These are phyloP conservation scores for Schlechtendalia chinensis DNA, from an alignment of 1,140 invertebrate genomes.

Conservation along the genomic window DNA sequence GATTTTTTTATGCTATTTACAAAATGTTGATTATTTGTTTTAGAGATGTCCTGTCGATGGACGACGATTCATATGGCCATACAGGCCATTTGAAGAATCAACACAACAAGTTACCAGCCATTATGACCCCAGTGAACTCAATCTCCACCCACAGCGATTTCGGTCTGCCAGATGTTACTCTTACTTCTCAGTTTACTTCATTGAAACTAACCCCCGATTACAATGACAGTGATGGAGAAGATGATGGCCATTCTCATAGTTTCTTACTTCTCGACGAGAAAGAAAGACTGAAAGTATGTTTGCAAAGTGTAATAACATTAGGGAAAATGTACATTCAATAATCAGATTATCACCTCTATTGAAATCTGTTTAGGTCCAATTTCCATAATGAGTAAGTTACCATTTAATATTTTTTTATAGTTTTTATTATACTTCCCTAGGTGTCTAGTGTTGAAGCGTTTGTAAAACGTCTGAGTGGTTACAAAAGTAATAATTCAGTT, in stretches of 20 bases:
- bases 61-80: slow-evolving; percentile 27
- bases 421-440: slow-evolving; percentile 52
- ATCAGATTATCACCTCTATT: neutral
- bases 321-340: neutral
- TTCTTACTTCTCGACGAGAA: slow-evolving; percentile 63
- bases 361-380: neutral
- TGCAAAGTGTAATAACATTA: too few relatives aligned
- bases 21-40: neutral
- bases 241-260: slow-evolving; percentile 54
- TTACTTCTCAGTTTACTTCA: slow-evolving; percentile 54
- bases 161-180: slow-evolving; percentile 54
- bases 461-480: slow-evolving; percentile 58
- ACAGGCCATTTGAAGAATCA: slow-evolving; percentile 34
- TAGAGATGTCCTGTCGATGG: slow-evolving; percentile 46
- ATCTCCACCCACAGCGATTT: slow-evolving; percentile 33
- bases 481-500: slow-evolving; percentile 60
- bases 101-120: slow-evolving; percentile 33
- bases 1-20: neutral
- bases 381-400: neutral
- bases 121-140: slow-evolving; percentile 36
- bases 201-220: slow-evolving; percentile 52
- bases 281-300: slow-evolving; percentile 57
- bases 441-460: slow-evolving; percentile 61
- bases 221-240: slow-evolving; percentile 50
- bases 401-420: neutral